A percentile compares a stretch with the other conserved stretches of the same genome.
Evolutionary conservation across 2,888 invertebrate genomes (phyloP).

Genomic region (Torymus auratus): DNA sequence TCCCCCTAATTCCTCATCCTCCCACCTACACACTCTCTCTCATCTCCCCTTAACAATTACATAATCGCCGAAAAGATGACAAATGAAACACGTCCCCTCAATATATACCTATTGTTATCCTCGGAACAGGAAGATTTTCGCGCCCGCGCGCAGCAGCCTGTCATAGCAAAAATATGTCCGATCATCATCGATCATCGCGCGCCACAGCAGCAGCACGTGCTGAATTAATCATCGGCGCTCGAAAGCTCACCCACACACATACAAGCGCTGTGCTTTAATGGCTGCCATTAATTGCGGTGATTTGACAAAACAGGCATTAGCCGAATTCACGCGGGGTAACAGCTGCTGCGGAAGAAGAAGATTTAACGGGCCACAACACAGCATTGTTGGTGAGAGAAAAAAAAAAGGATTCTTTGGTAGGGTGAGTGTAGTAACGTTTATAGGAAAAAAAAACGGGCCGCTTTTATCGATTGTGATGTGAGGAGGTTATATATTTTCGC

Average conservation of each 20-base stretch:
- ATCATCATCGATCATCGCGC: slow-evolving; percentile 42
- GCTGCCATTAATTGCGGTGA: slow-evolving; percentile 59
- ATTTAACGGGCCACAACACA: no score
- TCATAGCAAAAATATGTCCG: background rate
- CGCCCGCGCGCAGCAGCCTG: background rate
- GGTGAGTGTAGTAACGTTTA: no score
- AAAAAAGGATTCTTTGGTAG: no score
- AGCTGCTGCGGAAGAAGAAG: no score
- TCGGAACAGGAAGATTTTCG: background rate
- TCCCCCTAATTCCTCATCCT: no score
- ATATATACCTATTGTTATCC: no score
- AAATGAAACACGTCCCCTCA: background rate
- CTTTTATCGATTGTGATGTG: no score
- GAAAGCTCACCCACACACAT: background rate
- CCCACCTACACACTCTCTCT: no score
- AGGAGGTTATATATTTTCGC: no score
- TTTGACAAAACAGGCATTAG: slow-evolving; percentile 56
- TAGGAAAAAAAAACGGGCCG: no score
- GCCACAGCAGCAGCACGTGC: background rate
- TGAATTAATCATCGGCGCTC: slow-evolving; percentile 53
- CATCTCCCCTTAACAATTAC: no score
- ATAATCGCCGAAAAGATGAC: background rate
- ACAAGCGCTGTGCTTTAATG: slow-evolving; percentile 14
- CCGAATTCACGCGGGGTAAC: background rate
- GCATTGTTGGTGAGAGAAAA: no score